phyloP scores from a whole-genome alignment of 1,140 invertebrate species.

The Triops longicaudatus region DNA sequence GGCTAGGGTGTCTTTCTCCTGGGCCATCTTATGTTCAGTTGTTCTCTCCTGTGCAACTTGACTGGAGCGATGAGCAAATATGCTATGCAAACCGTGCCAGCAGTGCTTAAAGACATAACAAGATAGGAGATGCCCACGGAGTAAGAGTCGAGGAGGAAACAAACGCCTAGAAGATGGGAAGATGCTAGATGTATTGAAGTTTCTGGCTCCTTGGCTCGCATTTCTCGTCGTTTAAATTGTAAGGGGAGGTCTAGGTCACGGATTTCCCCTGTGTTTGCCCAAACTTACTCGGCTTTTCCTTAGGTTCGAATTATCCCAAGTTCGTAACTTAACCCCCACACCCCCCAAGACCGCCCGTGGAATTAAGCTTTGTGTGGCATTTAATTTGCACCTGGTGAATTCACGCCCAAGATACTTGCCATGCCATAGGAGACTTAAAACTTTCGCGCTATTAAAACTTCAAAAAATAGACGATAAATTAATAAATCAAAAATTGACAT shows the following conservation, averaged over 20 bases:
- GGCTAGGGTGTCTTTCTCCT: neutral
- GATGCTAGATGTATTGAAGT: neutral
- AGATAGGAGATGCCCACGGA: neutral
- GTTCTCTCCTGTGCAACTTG: neutral
- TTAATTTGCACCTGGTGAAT: slow-evolving; percentile 12
- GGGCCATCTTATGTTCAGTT: neutral
- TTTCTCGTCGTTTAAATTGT: neutral
- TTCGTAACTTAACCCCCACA: neutral
- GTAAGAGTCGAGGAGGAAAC: neutral
- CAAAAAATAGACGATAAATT: neutral
- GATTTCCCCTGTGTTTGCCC: neutral
- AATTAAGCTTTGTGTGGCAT: slow-evolving; percentile 8
- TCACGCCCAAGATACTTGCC: neutral
- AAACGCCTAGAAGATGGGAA: neutral
- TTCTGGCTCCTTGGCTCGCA: neutral
- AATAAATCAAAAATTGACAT: too few relatives aligned
- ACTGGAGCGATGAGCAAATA: neutral
- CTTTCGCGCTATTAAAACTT: neutral
- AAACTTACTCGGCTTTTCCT: neutral
- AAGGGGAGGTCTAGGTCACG: neutral
- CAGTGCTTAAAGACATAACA: neutral
- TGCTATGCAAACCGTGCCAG: neutral
- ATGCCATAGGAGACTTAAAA: neutral
- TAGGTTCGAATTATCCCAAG: neutral
- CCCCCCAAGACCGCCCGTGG: neutral